A percentile compares a stretch with the other conserved stretches of the same genome.
Evolutionary conservation across 2,888 invertebrate genomes (phyloP).

Genomic region (Baronia brevicornis): DNA sequence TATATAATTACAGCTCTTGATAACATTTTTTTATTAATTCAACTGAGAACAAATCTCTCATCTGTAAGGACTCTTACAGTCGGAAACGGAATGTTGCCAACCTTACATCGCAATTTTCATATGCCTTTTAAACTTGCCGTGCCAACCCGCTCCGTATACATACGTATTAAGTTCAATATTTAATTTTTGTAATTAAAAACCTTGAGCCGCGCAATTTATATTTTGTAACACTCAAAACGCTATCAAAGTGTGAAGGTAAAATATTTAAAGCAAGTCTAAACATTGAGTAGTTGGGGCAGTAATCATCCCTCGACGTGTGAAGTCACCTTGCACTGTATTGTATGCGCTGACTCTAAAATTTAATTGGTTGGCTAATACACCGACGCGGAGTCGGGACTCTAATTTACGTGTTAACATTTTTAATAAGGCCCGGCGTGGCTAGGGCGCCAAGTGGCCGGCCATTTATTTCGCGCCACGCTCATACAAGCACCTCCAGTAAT

Average conservation of each 20-base stretch:
- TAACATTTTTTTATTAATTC: slow-evolving; percentile 34
- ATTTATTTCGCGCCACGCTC: slow-evolving; percentile 60
- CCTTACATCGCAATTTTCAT: slow-evolving; percentile 71
- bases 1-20: slow-evolving; percentile 17
- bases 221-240: slow-evolving; percentile 35
- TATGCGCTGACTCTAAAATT: slow-evolving; percentile 56
- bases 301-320: slow-evolving; percentile 39
- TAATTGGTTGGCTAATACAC: slow-evolving; percentile 72
- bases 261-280: slow-evolving; percentile 31
- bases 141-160: slow-evolving; percentile 45
- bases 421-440: slow-evolving; percentile 67
- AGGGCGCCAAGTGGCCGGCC: slow-evolving; percentile 71
- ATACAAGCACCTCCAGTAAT: slow-evolving; percentile 67
- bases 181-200: slow-evolving; percentile 52
- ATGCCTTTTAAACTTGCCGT: slow-evolving; percentile 66
- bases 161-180: slow-evolving; percentile 55
- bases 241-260: slow-evolving; percentile 39
- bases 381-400: slow-evolving; percentile 48
- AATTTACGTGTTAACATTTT: slow-evolving; percentile 75
- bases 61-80: slow-evolving; percentile 57
- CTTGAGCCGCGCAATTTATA: slow-evolving; percentile 37
- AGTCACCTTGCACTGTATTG: slow-evolving; percentile 47
- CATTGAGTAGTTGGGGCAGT: slow-evolving; percentile 25
- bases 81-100: slow-evolving; percentile 57
- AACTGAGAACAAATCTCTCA: slow-evolving; percentile 59